Base-by-base conservation (phyloP, 2,888 invertebrate genomes). In the Netelia fuscicornis region DNA sequence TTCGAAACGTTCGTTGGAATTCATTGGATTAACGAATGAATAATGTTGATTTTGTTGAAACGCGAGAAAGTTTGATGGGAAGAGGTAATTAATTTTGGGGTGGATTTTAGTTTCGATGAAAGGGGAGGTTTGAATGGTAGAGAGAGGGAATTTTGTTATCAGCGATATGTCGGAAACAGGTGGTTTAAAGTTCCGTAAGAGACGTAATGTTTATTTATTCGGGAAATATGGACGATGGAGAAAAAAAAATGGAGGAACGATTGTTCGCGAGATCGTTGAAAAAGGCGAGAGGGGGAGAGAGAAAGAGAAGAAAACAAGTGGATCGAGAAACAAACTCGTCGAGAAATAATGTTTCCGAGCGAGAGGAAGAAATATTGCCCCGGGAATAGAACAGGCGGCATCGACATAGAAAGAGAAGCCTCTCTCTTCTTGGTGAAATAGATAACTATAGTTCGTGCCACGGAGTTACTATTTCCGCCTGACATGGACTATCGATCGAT, bases 401-500 rank as follows among this genome's bases (percentile, higher is more conserved):
- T 56, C 13, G 20, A 48, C 20, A 77, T 20, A 58, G 25, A 54
- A 37, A 52, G 58, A 44, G 56, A 68, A 74, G 56, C 48, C 74
- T 81, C 81, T 64, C 74, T 81, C 81, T 64, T 2, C 48, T 10
- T 13, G 48, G 68, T 23, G 77, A 82, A 65, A 80, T 62, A 72
- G 48, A 65, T 78, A 85, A 82, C 78, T 82, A 85, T 82, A 82
- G 84, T 78, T 82, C 81, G 84, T 82, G 82, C 65, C 58, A 17
- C 58, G 65, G 62, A 82, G 84, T 82, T 82, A 85, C 78, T 85
- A 82, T 85, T 85, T 85, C 84, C 82, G 84, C 74, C 84, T 85
- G 84, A 85, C 84, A 85, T 85, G 81, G 81, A 85, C 84, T 82
- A 82, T 85, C 84, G 84, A 85, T 85, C 84, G 84, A 85, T 85